Conservation (phyloP, 1,140 invertebrate genomes). For the Drosophila bocki region DNA sequence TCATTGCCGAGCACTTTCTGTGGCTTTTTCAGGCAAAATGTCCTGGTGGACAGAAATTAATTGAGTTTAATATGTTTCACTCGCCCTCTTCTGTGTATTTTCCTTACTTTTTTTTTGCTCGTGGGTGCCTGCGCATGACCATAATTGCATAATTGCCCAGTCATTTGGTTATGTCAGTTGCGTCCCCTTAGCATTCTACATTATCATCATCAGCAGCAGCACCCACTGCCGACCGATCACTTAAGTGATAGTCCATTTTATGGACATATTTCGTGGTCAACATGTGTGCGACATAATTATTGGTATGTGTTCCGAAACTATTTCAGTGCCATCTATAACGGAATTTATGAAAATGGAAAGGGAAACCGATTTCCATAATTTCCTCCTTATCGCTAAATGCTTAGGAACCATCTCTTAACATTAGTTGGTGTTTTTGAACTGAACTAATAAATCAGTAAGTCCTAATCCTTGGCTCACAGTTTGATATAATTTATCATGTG, state of each 20-base stretch:
- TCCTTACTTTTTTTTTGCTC: slow-evolving; percentile 11
- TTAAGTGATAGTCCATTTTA: slow-evolving; percentile 79
- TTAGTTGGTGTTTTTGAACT: background rate
- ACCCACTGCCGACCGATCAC: slow-evolving; percentile 48
- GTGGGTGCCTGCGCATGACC: slow-evolving; percentile 58
- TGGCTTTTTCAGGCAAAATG: slow-evolving; percentile 38
- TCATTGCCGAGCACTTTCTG: slow-evolving; percentile 44
- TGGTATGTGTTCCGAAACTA: slow-evolving; percentile 61
- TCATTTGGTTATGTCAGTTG: slow-evolving; percentile 73
- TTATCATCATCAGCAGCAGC: slow-evolving; percentile 4
- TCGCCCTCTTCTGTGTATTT: slow-evolving; percentile 9
- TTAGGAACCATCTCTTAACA: background rate
- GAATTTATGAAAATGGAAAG: slow-evolving; percentile 52
- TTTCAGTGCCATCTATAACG: slow-evolving; percentile 55
- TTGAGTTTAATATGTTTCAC: slow-evolving; percentile 60
- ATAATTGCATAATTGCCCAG: slow-evolving; percentile 79
- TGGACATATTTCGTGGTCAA: slow-evolving; percentile 70
- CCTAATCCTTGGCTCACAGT: slow-evolving; percentile 4
- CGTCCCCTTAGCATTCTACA: slow-evolving; percentile 41
- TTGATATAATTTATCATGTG: slow-evolving; percentile 47
- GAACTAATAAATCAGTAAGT: slow-evolving; percentile 26
- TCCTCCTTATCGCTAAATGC: background rate
- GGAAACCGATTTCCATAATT: slow-evolving; percentile 3
- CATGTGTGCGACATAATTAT: slow-evolving; percentile 78
- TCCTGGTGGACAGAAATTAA: slow-evolving; percentile 58